A percentile compares a stretch with the other conserved stretches of the same genome.
phyloP scores from a whole-genome alignment of 2,888 invertebrate species.

The Vandiemenella viatica region DNA sequence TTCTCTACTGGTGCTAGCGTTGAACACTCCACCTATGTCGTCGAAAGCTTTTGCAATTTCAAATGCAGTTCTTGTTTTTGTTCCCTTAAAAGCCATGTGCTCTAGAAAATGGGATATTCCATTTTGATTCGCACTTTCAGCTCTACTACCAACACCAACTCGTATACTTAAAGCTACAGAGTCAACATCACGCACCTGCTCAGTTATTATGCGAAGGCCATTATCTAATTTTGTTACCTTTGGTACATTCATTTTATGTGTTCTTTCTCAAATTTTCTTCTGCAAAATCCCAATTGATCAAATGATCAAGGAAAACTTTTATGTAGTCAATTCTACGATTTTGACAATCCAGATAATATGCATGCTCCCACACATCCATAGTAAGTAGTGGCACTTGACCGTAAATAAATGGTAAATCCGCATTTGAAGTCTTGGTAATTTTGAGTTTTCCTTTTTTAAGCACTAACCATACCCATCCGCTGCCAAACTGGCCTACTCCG shows the following conservation, averaged over 20 bases:
- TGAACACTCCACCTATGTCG: constrained; percentile 9
- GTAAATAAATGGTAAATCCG: background rate
- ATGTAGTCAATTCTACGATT: background rate
- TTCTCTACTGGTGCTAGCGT: constrained; percentile 9
- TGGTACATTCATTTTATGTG: no score
- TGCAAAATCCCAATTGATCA: background rate
- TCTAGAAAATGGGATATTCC: constrained; percentile 13
- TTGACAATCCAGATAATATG: background rate
- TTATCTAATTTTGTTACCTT: no score
- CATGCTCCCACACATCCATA: background rate
- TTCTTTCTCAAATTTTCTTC: no score
- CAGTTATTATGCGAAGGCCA: no score
- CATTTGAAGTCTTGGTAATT: background rate
- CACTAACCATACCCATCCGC: background rate
- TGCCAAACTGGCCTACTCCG: background rate
- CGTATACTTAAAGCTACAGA: background rate
- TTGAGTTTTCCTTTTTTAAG: background rate
- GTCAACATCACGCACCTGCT: no score
- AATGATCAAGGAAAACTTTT: background rate
- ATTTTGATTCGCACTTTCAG: constrained; percentile 6
- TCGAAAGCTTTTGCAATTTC: constrained; percentile 11
- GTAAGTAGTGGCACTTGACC: background rate
- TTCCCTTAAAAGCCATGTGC: constrained; percentile 13
- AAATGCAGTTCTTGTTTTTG: constrained; percentile 9
- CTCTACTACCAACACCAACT: constrained; percentile 3